phyloP scores from a whole-genome alignment of 2,888 invertebrate species.

The Dendrolimus houi region DNA sequence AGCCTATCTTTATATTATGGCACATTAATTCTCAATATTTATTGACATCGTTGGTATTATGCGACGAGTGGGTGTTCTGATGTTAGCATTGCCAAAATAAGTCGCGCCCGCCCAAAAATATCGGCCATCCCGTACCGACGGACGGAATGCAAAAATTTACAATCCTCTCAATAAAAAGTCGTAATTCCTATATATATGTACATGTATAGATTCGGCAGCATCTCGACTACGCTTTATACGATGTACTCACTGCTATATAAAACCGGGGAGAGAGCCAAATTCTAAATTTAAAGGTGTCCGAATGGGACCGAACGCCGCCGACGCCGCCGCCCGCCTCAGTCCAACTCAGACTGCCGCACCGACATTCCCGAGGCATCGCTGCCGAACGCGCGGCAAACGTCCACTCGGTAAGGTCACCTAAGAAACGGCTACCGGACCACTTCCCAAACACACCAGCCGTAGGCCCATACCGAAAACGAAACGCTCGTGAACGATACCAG shows the following conservation, averaged over 20 bases:
- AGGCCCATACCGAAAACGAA: not conserved
- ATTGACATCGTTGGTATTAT: conserved; percentile 12
- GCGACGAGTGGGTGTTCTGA: conserved; percentile 30
- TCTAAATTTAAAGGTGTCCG: conserved; percentile 77
- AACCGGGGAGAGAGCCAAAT: conserved; percentile 79
- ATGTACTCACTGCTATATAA: conserved; percentile 76
- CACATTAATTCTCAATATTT: conserved; percentile 2
- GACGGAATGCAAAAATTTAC: conserved; percentile 63
- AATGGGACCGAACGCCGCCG: conserved; percentile 61
- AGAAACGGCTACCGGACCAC: conserved; percentile 38
- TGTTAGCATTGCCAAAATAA: conserved; percentile 36
- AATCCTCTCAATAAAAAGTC: conserved; percentile 69
- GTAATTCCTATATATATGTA: conserved; percentile 67
- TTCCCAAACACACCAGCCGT: conserved; percentile 4
- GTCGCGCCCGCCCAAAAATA: conserved; percentile 41
- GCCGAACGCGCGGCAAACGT: conserved; percentile 57
- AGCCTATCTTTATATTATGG: not conserved
- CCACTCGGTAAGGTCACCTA: conserved; percentile 53
- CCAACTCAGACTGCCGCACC: conserved; percentile 65
- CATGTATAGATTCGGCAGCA: conserved; percentile 51
- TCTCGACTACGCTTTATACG: conserved; percentile 73
- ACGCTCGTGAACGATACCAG: conserved; percentile 41
- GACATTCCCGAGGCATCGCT: conserved; percentile 59
- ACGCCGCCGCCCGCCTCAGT: conserved; percentile 74
- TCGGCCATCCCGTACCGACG: conserved; percentile 34